A percentile compares a stretch with the other conserved stretches of the same genome.
These are phyloP conservation scores for Acleris emargana DNA, from an alignment of 2,888 invertebrate species.

Conservation along the genomic window DNA sequence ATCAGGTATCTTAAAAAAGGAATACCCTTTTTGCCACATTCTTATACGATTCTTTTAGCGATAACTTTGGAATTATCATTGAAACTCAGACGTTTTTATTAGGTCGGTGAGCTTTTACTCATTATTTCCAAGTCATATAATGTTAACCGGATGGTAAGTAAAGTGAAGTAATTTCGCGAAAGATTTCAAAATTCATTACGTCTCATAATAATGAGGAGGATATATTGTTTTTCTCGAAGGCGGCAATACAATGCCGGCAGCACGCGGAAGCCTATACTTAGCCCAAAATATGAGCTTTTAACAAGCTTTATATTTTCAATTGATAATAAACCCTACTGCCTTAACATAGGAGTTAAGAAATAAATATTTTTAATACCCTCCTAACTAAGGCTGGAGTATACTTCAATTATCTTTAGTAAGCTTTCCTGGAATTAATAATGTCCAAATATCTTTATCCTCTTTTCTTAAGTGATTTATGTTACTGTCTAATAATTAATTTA, in stretches of 20 bases:
- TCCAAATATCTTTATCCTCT: constrained; percentile 7
- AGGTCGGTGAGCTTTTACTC: neutral
- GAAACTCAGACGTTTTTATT: neutral
- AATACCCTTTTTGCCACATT: neutral
- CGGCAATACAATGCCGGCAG: constrained; percentile 32
- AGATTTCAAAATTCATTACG: constrained; percentile 30
- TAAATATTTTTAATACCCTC: neutral
- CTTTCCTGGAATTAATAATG: constrained; percentile 5
- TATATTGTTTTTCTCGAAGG: constrained; percentile 43
- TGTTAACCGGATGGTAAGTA: constrained; percentile 25
- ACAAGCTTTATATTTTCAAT: constrained; percentile 53
- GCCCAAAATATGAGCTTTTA: constrained; percentile 65
- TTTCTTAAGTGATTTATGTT: neutral
- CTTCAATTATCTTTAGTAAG: constrained; percentile 22
- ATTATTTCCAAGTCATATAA: constrained; percentile 6
- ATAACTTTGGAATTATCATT: neutral
- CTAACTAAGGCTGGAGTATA: constrained; percentile 1
- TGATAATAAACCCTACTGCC: constrained; percentile 46
- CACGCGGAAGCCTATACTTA: constrained; percentile 63
- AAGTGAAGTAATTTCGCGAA: constrained; percentile 27
- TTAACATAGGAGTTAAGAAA: constrained; percentile 21
- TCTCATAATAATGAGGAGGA: constrained; percentile 38
- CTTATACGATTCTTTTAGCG: neutral
- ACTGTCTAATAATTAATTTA: neutral
- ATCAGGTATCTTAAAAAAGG: neutral